These are phyloP conservation scores for Malurus splendens DNA, from an alignment of 2,797 vertebrate species.

Conservation along the genomic window DNA sequence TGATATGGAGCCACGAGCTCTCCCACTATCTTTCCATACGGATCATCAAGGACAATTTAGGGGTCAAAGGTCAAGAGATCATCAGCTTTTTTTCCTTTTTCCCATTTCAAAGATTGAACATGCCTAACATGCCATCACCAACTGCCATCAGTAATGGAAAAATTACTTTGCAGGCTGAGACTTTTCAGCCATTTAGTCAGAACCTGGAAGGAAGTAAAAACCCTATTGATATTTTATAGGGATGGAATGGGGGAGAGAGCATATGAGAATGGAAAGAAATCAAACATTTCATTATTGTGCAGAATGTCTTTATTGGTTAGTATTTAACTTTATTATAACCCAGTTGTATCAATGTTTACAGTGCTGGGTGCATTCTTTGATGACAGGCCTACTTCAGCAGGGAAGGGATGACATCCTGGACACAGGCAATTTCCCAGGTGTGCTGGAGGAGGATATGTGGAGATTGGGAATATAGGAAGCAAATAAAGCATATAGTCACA, in stretches of 20 bases:
- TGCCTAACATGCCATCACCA: not conserved
- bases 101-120: not conserved
- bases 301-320: not conserved
- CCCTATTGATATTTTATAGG: accelerated
- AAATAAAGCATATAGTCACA: not conserved
- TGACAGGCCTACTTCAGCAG: accelerated
- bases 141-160: not conserved
- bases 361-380: not conserved
- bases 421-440: not conserved
- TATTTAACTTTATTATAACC: not conserved
- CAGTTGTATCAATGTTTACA: not conserved
- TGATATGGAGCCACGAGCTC: not conserved
- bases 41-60: not conserved
- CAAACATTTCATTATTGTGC: not conserved
- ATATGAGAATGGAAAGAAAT: not conserved
- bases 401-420: not conserved
- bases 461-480: not conserved
- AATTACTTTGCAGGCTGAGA: not conserved
- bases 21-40: not conserved
- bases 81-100: not conserved
- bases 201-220: not conserved
- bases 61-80: not conserved
- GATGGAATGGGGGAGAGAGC: not conserved
- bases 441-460: not conserved
- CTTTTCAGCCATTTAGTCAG: not conserved